Percentiles rank a stretch among this genome's conserved stretches.
Evolutionary conservation across 1,140 invertebrate species (phyloP).

Genomic region (Eulimnadia texana): DNA sequence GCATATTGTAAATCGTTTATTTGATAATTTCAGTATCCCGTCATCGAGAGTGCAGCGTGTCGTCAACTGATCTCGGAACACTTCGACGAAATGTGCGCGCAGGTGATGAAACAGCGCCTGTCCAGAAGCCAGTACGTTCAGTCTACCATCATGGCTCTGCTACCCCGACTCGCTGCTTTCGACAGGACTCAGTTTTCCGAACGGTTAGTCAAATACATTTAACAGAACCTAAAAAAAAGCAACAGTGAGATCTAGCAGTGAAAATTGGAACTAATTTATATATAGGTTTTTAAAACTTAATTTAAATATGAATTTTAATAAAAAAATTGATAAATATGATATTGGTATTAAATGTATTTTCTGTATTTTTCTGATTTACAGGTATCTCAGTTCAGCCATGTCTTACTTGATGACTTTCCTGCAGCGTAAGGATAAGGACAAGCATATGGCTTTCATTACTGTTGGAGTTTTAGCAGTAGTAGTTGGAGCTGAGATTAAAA

Average conservation of each 20-base stretch:
- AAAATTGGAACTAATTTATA: too few relatives aligned
- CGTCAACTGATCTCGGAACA: constrained; percentile 65
- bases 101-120: constrained; percentile 57
- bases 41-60: constrained; percentile 74
- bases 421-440: constrained; percentile 63
- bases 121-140: constrained; percentile 69
- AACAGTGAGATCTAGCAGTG: too few relatives aligned
- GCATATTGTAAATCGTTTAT: too few relatives aligned
- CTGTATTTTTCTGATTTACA: too few relatives aligned
- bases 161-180: constrained; percentile 90
- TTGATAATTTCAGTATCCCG: constrained; percentile 25
- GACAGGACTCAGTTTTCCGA: constrained; percentile 57
- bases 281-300: too few relatives aligned
- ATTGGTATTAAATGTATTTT: too few relatives aligned
- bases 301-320: too few relatives aligned
- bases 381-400: constrained; percentile 63
- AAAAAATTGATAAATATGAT: too few relatives aligned
- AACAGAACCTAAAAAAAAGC: too few relatives aligned
- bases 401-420: constrained; percentile 58
- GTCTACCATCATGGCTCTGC: constrained; percentile 66
- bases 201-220: constrained; percentile 17
- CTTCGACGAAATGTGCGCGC: constrained; percentile 63
- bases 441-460: constrained; percentile 70
- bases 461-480: constrained; percentile 82
- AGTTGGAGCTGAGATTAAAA: constrained; percentile 65